These are phyloP conservation scores for Microdon myrmicae DNA, from an alignment of 2,888 invertebrate species.

Conservation along the genomic window DNA sequence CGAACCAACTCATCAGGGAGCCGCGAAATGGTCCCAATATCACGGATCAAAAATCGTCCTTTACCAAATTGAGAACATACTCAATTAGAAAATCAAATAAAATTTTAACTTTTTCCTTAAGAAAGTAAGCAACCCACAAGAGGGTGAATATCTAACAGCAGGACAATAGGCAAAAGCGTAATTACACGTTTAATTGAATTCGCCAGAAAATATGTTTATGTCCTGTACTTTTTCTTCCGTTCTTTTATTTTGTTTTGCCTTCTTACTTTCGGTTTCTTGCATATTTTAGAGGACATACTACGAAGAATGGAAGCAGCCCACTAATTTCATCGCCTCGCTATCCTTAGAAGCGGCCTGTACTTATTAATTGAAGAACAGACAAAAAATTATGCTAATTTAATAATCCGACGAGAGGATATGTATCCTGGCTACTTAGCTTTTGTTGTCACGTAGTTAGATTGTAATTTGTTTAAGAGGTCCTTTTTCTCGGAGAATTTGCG, in stretches of 20 bases:
- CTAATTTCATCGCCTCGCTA: slow-evolving; percentile 15
- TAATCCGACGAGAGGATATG: slow-evolving; percentile 41
- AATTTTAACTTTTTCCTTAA: slow-evolving; percentile 33
- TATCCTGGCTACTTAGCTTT: slow-evolving; percentile 27
- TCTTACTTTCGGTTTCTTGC: slow-evolving; percentile 34
- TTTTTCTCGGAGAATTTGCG: too few relatives aligned
- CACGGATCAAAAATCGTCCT: slow-evolving; percentile 7
- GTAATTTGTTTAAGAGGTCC: slow-evolving; percentile 24
- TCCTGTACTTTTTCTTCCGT: slow-evolving; percentile 32
- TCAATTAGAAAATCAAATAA: slow-evolving; percentile 52
- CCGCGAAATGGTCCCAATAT: not conserved
- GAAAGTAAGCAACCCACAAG: slow-evolving; percentile 5
- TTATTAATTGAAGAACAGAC: slow-evolving; percentile 33
- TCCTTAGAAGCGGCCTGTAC: slow-evolving; percentile 15
- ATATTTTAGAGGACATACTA: slow-evolving; percentile 39
- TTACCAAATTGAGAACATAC: slow-evolving; percentile 46
- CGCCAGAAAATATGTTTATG: slow-evolving; percentile 57
- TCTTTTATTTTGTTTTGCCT: slow-evolving; percentile 22
- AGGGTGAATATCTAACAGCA: slow-evolving; percentile 20
- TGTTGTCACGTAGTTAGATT: slow-evolving; percentile 38
- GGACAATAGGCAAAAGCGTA: slow-evolving; percentile 56
- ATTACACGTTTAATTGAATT: slow-evolving; percentile 66
- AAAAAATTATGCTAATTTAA: slow-evolving; percentile 45
- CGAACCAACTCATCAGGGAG: slow-evolving; percentile 25
- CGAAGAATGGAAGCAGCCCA: slow-evolving; percentile 34